Base-by-base conservation (phyloP, 1,140 invertebrate genomes). In the Nixonia krombeini region DNA sequence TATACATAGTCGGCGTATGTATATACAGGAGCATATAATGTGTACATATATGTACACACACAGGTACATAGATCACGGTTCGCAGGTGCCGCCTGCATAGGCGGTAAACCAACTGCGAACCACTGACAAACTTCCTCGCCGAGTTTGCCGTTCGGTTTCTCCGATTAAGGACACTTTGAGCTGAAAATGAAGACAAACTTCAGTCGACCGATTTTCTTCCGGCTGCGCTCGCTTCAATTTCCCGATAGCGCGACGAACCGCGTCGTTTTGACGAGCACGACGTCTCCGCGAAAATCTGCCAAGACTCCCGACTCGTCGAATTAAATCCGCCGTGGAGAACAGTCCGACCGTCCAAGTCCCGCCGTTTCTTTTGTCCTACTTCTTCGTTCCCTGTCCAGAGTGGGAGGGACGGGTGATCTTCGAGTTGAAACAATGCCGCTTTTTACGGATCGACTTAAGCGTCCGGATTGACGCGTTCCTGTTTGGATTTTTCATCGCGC, bases 151-250 rank as follows among this genome's bases (percentile, higher is more conserved):
- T 42, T n/a, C 21, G 52, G 13, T 46, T 52, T 26, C 46, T 21
- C 28, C 53, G 41, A 65, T 65, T 65, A 65, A 53, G 57, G 35
- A 65, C 62, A 58, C 42, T 52, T 58, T 1, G 35, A 65, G 42
- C 18, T 53, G 53, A 57, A 58, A 65, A 57, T 65, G 41, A 57
- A 65, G 62, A 65, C 45, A 41, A 55, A 63, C 28, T 55, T 62
- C 37, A 16, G 0, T n/a, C 13, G 21, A 46, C 33, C 44, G 47
- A 38, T 51, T 50, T 50, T 41, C 16, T 8, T 42, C 12, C 28
- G 1, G 1, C 10, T 12, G 28, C 2, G 2, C 9, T n/a, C 28
- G 10, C 28, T 31, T 31, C 9, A 12, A 31, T 35, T 13, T 13
- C 7, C n/a, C 33, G 13, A 21, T 21, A 21, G 2, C 21, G 2